Evolutionary conservation across 2,113 vertebrate species (phyloP), one percentile per base, ranked within the genome.

Genomic region (Rhadina sibilatrix): DNA sequence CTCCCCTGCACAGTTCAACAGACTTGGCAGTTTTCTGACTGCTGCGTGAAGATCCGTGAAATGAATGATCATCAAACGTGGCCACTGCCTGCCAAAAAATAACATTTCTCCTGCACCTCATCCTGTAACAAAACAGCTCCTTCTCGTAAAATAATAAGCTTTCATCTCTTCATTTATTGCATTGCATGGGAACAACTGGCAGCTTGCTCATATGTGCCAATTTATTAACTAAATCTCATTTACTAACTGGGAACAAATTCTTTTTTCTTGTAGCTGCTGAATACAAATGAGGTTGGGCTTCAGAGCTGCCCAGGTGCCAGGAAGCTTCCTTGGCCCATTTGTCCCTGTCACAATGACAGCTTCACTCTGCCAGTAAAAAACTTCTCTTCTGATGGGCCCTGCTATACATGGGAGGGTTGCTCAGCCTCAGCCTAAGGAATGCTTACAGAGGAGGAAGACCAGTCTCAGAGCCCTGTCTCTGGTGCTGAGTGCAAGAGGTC

Each of bases 151-250:
- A 82, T 66, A 75, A 87, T 78, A 81, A 54, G 50, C 77, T 91
- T 89, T 93, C 74, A 70, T 61, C 44, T 93, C 81, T 84, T 93
- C 65, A 59, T 87, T 84, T 91, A 56, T 82, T 93, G 81, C 74
- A 52, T 40, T 64, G 56, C 65, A 40, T 68, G n/a, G 64, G 52
- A 93, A 84, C 66, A 70, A 94, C 64, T 72, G 89, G 75, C 76
- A 86, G 71, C 66, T 59, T 86, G 75, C 50, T 95, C 87, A 79
- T n/a, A 54, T 40, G 81, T 80, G 77, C 72, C 89, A 66, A 50
- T 84, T 93, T 86, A 91, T 86, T 95, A 96, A 83, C 89, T 88
- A 83, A 76, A 89, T 92, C 71, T 95, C 83, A 92, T 94, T 92
- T 84, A 91, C 65, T 91, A 82, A 70, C 87, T 81, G 84, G 47